phyloP scores from a whole-genome alignment of 30 jellyfish, hydroid and myxozoan genomes.

The Pseudorhiza aurosa region DNA sequence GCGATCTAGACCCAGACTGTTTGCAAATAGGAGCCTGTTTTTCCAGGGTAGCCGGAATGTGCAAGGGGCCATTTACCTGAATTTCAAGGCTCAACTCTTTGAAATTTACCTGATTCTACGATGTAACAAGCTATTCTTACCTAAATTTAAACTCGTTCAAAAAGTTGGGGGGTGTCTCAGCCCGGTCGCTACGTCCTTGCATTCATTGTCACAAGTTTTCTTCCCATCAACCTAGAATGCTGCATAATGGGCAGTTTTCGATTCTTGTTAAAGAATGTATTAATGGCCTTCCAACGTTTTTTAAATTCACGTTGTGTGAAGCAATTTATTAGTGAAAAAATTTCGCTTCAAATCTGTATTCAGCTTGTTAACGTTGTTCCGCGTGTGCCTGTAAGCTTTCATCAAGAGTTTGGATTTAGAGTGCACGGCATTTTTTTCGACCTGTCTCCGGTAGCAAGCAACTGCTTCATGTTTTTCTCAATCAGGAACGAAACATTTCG shows the following conservation, averaged over 20 bases:
- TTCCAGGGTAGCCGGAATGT: background rate
- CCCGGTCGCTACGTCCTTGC: background rate
- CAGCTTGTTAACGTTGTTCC: slow-evolving; percentile 3
- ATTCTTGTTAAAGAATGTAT: background rate
- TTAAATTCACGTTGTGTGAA: background rate
- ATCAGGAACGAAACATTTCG: slow-evolving; percentile 8
- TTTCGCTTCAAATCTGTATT: slow-evolving; percentile 15
- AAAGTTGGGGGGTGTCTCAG: too few species aligned
- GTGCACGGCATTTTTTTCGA: slow-evolving; percentile 21
- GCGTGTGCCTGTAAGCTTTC: slow-evolving; percentile 31
- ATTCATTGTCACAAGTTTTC: background rate
- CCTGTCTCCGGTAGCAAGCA: slow-evolving; percentile 9
- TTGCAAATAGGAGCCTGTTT: background rate
- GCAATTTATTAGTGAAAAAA: slow-evolving; percentile 11
- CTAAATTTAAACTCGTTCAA: too few species aligned
- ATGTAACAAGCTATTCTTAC: too few species aligned
- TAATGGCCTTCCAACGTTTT: too few species aligned
- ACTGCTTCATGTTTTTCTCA: slow-evolving; percentile 10
- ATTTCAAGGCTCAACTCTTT: too few species aligned
- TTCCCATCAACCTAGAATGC: background rate
- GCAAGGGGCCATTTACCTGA: too few species aligned
- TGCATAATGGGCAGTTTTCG: background rate
- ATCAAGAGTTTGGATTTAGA: slow-evolving; percentile 19
- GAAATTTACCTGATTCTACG: too few species aligned
- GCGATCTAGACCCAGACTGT: background rate